Evolutionary conservation across 1,140 invertebrate species (phyloP), one percentile per base, ranked within the genome.

Genomic region (Babylonia areolata): DNA sequence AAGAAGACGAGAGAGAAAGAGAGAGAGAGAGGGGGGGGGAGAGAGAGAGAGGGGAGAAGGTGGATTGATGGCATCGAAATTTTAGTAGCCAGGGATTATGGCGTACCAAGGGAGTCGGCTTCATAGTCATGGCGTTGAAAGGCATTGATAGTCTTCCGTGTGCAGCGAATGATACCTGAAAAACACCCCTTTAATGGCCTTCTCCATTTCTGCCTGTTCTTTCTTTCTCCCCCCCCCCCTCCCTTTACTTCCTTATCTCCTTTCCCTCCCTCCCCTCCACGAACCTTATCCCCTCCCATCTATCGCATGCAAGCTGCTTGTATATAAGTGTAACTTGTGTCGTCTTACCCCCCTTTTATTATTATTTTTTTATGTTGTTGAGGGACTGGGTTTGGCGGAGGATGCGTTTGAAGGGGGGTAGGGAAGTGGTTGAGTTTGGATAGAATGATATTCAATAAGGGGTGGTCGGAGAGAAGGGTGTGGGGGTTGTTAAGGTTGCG

Each of bases 371-470:
- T n/a, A n/a, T n/a, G n/a, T 23, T 75, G 31, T 11, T 11, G 35
- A 75, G 12, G n/a, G 28, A 23, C 46, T 12, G 46, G 46, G 46
- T 17, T 51, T 51, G 46, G 46, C 9, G 46, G 1, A 17, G 0
- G 46, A 17, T 9, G 46, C 9, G 0, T 37, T 69, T n/a, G 64
- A 40, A 35, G 2, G 83, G 75, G 69, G 64, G 42, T 40, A 46
- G 83, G 28, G 39, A 31, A 1, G 39, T 46, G 42, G 37, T 80
- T 5, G 39, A 11, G 40, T 81, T 20, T 46, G 46, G 39, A 85
- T 71, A 85, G 73, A 51, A 75, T 79, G 84, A 85, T 71, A 85
- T 71, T 79, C 39, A 39, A 73, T 71, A 40, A 79, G 40, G 69
- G 9, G 37, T 40, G 23, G 54, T 31, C 31, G n/a, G 54, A 77